Conservation (phyloP, 1,140 invertebrate genomes). For the Brachionus manjavacas region DNA sequence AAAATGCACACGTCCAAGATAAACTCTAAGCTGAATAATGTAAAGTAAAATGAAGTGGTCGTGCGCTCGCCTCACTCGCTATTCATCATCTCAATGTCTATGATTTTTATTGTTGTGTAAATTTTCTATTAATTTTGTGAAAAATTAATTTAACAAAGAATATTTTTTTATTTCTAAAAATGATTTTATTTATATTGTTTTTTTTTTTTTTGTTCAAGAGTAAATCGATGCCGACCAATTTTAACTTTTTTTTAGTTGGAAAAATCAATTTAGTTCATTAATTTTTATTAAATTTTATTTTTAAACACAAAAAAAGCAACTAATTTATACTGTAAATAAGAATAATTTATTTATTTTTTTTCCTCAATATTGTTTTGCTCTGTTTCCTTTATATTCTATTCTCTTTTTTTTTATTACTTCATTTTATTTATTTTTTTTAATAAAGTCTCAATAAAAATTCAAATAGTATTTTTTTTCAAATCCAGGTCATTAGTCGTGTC, state of each 20-base stretch:
- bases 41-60: background rate
- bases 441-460: background rate
- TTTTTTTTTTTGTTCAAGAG: background rate
- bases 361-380: background rate
- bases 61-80: background rate
- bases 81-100: background rate
- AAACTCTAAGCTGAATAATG: background rate
- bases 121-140: constrained; percentile 4
- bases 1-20: background rate
- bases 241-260: background rate
- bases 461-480: background rate
- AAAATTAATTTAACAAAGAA: background rate
- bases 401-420: background rate
- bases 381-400: background rate
- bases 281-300: background rate
- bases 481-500: background rate
- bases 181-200: background rate
- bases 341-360: background rate
- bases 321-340: background rate
- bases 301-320: background rate
- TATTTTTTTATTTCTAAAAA: constrained; percentile 20
- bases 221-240: constrained; percentile 12
- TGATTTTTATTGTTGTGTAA: background rate
- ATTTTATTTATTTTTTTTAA: background rate
- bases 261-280: background rate